phyloP scores from a whole-genome alignment of 2,797 vertebrate species.

The Onychomys arenicola region DNA sequence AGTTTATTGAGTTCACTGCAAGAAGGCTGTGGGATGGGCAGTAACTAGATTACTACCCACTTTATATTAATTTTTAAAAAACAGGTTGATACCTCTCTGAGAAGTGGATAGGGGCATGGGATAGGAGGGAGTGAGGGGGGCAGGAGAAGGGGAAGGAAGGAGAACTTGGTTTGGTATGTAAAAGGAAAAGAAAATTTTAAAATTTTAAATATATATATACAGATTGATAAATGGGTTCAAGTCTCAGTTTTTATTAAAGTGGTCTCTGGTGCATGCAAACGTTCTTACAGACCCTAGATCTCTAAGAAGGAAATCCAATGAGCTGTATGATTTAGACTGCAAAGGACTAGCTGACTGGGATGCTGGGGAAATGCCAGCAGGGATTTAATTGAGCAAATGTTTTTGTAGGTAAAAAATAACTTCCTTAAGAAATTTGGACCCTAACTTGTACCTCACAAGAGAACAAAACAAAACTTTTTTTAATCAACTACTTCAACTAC shows the following conservation, averaged over 20 bases:
- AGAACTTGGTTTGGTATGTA: too few species aligned
- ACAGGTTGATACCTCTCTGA: too few species aligned
- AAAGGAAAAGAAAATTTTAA: too few species aligned
- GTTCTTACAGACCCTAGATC: neutral
- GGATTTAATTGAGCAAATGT: slow-evolving; percentile 14
- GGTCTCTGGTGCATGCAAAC: neutral
- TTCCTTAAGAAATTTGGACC: slow-evolving; percentile 2
- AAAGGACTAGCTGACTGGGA: neutral
- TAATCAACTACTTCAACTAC: neutral
- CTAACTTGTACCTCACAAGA: neutral
- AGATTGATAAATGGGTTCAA: neutral
- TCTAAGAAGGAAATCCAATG: slow-evolving; percentile 15
- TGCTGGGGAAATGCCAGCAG: neutral
- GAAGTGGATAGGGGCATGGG: too few species aligned
- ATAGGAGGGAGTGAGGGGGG: too few species aligned
- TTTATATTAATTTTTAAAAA: neutral
- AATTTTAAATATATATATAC: neutral
- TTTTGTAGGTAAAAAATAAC: neutral
- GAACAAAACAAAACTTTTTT: slow-evolving; percentile 6
- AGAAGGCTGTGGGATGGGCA: neutral
- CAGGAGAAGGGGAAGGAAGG: too few species aligned
- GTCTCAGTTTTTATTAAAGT: slow-evolving; percentile 44
- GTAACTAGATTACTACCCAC: neutral
- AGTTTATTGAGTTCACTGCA: neutral
- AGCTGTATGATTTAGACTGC: neutral